Percentiles rank a stretch among this genome's conserved stretches.
Conservation (phyloP, 2,797 vertebrate genomes). For the Ibycter americanus region DNA sequence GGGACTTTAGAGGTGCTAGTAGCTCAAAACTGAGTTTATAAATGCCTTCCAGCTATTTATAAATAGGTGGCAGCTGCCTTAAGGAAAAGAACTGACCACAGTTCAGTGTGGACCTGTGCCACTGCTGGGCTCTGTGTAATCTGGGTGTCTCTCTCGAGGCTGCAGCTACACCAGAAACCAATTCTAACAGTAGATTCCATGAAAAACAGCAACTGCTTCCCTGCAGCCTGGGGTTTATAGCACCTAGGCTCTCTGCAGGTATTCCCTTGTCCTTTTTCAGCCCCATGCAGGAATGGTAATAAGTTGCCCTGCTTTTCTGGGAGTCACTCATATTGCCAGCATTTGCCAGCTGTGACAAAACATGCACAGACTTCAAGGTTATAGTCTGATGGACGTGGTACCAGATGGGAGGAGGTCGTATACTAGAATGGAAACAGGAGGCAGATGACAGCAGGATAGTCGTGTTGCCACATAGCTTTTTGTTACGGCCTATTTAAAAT, state of each 20-base stretch:
- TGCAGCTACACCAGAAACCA: background rate
- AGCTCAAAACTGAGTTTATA: background rate
- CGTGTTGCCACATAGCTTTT: background rate
- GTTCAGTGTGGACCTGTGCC: background rate
- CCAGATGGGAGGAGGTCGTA: background rate
- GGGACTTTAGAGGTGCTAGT: background rate
- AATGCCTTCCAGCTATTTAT: background rate
- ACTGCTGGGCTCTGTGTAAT: rapidly evolving
- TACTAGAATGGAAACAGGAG: background rate
- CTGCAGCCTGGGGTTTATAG: background rate
- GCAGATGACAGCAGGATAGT: background rate
- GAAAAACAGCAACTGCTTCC: background rate
- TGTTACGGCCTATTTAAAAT: background rate
- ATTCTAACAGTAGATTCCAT: background rate
- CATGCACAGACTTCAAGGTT: rapidly evolving
- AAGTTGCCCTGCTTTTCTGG: background rate
- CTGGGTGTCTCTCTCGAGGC: background rate
- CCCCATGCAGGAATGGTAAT: background rate
- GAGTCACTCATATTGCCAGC: rapidly evolving
- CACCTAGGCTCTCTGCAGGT: background rate
- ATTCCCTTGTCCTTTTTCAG: background rate
- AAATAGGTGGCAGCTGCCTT: background rate
- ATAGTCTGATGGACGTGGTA: rapidly evolving
- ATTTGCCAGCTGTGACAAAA: background rate
- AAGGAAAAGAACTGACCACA: background rate